phyloP scores from a whole-genome alignment of 2,888 invertebrate species.

The Xestobium rufovillosum region DNA sequence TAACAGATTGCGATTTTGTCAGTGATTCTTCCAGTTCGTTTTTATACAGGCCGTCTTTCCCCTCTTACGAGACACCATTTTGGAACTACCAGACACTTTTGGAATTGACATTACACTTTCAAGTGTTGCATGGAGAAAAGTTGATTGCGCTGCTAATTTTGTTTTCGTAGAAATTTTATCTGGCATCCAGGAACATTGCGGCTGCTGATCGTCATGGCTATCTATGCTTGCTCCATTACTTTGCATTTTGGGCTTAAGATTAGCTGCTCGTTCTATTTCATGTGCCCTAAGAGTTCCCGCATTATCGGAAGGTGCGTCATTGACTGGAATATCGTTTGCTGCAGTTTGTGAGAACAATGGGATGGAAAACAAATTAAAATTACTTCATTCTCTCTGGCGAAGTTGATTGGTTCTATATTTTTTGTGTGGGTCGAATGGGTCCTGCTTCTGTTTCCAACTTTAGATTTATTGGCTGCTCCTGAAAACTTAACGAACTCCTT shows the following conservation, averaged over 20 bases:
- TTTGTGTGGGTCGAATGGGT: slow-evolving; percentile 8
- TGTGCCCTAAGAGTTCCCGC: too few relatives aligned
- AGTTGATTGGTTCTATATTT: slow-evolving; percentile 29
- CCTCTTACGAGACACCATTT: slow-evolving; percentile 1
- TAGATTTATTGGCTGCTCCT: slow-evolving; percentile 1
- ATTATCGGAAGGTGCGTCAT: too few relatives aligned
- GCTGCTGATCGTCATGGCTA: background rate
- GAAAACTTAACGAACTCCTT: slow-evolving; percentile 21
- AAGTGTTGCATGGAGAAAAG: background rate
- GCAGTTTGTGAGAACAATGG: slow-evolving; percentile 24
- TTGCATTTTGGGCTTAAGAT: too few relatives aligned
- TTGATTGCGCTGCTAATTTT: background rate
- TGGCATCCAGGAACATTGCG: background rate
- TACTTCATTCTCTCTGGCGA: slow-evolving; percentile 25
- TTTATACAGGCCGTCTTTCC: slow-evolving; percentile 3
- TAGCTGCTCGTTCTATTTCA: too few relatives aligned
- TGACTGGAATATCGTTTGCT: slow-evolving; percentile 12
- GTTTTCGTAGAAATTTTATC: background rate
- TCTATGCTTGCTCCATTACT: too few relatives aligned
- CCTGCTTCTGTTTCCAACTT: too few relatives aligned
- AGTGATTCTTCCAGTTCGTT: slow-evolving; percentile 1
- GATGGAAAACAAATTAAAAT: slow-evolving; percentile 30
- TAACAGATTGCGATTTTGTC: background rate
- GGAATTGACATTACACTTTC: background rate
- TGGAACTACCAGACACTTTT: background rate